Evolutionary conservation across 1,140 invertebrate genomes (phyloP), one percentile per base, ranked within the genome.

Genomic region (Formica exsecta): DNA sequence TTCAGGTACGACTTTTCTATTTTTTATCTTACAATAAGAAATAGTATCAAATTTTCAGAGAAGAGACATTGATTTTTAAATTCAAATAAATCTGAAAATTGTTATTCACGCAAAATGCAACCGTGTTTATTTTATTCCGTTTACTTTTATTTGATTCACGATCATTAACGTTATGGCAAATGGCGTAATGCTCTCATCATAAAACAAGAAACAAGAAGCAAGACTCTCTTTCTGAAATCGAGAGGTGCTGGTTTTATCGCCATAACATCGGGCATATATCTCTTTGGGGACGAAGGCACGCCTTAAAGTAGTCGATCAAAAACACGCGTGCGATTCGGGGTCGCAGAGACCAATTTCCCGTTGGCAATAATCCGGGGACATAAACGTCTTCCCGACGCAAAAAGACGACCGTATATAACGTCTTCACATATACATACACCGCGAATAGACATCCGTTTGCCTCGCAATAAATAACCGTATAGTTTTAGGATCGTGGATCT

Each of bases 391-490:
- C 13, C 48, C 57, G 65, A 61, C 84, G 48, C 16, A 51, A 19
- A 76, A 88, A 84, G 65, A 61, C 77, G 62, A 38, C 64, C 36
- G 41, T 71, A 77, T 61, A 68, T 48, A 48, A 2, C 9, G 22
- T 29, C 57, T 22, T 79, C 41, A 4, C 44, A 22, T 32, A 13
- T 38, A 71, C 66, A 48, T 16, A 48, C 41, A 25, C 41, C 44
- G 54, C 48, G 9, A 51, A 65, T 48, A 48, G 54, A 9, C 36
- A 66, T 74, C 54, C 25, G 9, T 54, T 57, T 54, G 62, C 16
- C 38, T 19, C 65, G 61, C 73, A 54, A 84, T 90, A 90, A 88
- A 90, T 91, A 90, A 89, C 41, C 38, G 57, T 70, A 65, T 51
- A 62, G 76, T 74, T 88, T 91, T 86, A 91, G 73, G 6, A 38